Conservation (phyloP, 1,140 invertebrate species). For the Drosophila repleta region DNA sequence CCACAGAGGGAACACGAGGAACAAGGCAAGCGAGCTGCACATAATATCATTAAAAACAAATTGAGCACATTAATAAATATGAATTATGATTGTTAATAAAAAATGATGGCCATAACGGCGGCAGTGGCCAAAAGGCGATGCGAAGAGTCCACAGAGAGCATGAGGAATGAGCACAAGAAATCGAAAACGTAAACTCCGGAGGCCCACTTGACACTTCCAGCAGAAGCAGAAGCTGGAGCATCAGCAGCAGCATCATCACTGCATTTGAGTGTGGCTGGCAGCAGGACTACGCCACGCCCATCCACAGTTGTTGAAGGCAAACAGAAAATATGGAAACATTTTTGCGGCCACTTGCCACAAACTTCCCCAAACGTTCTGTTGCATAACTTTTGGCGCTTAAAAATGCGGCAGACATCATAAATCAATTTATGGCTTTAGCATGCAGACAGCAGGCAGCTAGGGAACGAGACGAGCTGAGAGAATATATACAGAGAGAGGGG, state of each 20-base stretch:
- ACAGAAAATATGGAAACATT: constrained; percentile 40
- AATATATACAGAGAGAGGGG: constrained; percentile 4
- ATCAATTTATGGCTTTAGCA: constrained; percentile 62
- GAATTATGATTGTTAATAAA: constrained; percentile 76
- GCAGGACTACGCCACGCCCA: constrained; percentile 14
- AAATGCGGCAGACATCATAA: constrained; percentile 71
- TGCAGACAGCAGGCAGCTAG: constrained; percentile 27
- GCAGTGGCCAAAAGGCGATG: constrained; percentile 29
- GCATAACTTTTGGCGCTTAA: constrained; percentile 68
- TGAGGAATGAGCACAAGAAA: constrained; percentile 1
- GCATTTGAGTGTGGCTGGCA: constrained; percentile 11
- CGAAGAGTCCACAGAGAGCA: not conserved
- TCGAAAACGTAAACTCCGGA: constrained; percentile 11
- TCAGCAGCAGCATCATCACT: constrained; percentile 10
- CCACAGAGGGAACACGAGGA: not conserved
- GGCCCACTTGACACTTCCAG: constrained; percentile 49
- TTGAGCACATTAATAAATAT: constrained; percentile 78
- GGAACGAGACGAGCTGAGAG: constrained; percentile 1
- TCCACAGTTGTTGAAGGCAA: constrained; percentile 3
- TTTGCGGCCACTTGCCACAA: constrained; percentile 44
- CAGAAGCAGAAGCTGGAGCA: constrained; percentile 5
- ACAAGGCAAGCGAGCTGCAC: not conserved
- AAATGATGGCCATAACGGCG: constrained; percentile 49
- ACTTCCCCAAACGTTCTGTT: constrained; percentile 48
- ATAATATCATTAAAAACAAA: constrained; percentile 77